phyloP scores from a whole-genome alignment of 2,888 invertebrate genomes.

The Andrena dorsata region DNA sequence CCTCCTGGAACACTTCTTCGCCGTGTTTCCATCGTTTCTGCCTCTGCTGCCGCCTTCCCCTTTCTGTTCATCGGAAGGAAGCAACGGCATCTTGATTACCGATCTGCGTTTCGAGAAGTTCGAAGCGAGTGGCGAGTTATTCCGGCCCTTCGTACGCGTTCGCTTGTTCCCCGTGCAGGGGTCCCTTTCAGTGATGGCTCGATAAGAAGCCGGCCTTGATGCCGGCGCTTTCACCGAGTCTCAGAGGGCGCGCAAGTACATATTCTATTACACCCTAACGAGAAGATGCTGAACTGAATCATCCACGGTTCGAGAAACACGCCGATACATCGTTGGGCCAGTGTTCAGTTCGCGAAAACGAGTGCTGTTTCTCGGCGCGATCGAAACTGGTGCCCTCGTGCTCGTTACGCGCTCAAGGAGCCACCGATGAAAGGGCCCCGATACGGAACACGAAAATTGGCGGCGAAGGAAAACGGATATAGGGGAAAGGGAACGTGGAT shows the following conservation, averaged over 20 bases:
- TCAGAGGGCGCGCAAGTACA: slow-evolving; percentile 2
- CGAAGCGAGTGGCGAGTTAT: slow-evolving; percentile 1
- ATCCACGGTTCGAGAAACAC: slow-evolving; percentile 9
- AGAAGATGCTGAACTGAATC: slow-evolving; percentile 34
- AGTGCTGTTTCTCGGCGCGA: slow-evolving; percentile 6
- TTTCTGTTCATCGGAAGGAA: slow-evolving; percentile 38
- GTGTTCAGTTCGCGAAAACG: slow-evolving; percentile 28
- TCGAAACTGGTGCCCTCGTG: slow-evolving; percentile 29
- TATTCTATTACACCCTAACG: slow-evolving; percentile 19
- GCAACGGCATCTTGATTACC: slow-evolving; percentile 65
- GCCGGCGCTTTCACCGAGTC: slow-evolving; percentile 18
- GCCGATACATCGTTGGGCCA: not conserved
- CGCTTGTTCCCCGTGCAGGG: not conserved
- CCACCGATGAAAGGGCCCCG: slow-evolving; percentile 55
- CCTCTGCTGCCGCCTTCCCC: slow-evolving; percentile 6
- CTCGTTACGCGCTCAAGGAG: slow-evolving; percentile 57
- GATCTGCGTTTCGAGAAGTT: slow-evolving; percentile 46
- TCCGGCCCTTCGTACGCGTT: slow-evolving; percentile 4
- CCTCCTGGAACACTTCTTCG: not conserved
- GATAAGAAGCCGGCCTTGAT: slow-evolving; percentile 36
- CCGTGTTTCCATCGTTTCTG: not conserved
- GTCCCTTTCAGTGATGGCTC: slow-evolving; percentile 16
- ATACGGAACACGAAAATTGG: slow-evolving; percentile 48
- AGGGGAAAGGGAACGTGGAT: not conserved
- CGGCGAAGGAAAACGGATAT: slow-evolving; percentile 20